These are phyloP conservation scores for Eremophila alpestris DNA, from an alignment of 2,797 vertebrate species.

Conservation along the genomic window DNA sequence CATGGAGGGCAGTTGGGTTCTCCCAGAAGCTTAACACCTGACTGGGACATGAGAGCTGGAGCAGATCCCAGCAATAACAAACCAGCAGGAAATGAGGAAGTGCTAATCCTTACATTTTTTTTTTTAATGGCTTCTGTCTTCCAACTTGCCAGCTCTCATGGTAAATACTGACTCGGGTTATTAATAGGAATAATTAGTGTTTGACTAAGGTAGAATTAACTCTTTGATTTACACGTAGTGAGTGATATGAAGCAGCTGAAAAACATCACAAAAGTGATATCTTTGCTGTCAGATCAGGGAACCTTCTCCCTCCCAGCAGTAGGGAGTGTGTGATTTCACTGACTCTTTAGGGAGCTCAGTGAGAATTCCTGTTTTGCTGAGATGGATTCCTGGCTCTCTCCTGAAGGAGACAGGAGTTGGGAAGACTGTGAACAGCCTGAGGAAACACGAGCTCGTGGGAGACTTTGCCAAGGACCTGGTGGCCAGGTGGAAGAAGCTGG, in stretches of 20 bases:
- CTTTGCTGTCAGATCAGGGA: neutral
- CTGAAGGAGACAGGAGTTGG: constrained; percentile 93
- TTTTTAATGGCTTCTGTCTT: neutral
- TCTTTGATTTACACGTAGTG: neutral
- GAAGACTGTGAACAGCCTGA: constrained; percentile 94
- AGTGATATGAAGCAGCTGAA: neutral
- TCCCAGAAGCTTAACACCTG: neutral
- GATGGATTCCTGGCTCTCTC: neutral
- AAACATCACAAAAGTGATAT: fast-evolving
- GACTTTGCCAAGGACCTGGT: constrained; percentile 89
- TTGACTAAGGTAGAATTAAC: neutral
- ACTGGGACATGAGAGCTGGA: neutral
- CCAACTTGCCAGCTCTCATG: neutral
- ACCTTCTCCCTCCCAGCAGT: neutral
- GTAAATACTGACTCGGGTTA: neutral
- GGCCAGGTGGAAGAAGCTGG: constrained; percentile 96
- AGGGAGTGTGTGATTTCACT: neutral
- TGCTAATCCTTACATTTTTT: neutral
- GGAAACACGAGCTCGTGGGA: constrained; percentile 90
- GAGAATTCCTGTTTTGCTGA: neutral
- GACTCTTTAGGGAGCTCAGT: neutral
- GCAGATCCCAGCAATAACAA: neutral
- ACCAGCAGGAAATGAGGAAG: neutral
- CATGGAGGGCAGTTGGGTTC: neutral
- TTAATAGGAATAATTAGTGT: neutral